Conservation (phyloP, 2,888 invertebrate species). For the Allacma fusca region DNA sequence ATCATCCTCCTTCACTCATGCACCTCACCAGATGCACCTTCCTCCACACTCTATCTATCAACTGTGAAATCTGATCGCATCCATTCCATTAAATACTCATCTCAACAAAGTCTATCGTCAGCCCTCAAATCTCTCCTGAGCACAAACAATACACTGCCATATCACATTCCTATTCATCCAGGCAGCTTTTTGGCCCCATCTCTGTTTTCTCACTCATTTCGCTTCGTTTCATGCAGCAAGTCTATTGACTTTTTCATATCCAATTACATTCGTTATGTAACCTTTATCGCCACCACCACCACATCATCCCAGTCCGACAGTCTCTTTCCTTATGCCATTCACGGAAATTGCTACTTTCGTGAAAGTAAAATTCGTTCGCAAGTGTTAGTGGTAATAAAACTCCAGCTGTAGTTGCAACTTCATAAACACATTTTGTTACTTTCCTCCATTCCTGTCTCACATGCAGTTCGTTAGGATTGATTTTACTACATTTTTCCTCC, state of each 20-base stretch:
- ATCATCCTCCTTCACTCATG: conserved; percentile 34
- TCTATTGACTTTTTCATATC: conserved; percentile 35
- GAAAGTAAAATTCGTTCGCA: neutral
- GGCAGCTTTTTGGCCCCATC: conserved; percentile 15
- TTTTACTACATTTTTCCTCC: too few relatives aligned
- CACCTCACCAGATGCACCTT: conserved; percentile 38
- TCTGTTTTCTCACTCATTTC: neutral
- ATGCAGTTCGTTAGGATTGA: too few relatives aligned
- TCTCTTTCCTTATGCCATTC: neutral
- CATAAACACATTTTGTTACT: neutral
- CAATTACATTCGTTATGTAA: conserved; percentile 28
- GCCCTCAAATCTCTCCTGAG: conserved; percentile 14
- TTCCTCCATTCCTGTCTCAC: too few relatives aligned
- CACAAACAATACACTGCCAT: conserved; percentile 1
- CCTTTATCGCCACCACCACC: neutral
- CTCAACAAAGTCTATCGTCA: conserved; percentile 41
- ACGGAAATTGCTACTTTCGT: neutral
- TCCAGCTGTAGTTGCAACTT: neutral
- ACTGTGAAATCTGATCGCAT: conserved; percentile 51
- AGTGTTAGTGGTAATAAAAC: neutral
- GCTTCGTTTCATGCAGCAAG: conserved; percentile 7
- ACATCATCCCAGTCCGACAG: neutral
- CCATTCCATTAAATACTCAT: conserved; percentile 54
- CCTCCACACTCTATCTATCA: conserved; percentile 42
- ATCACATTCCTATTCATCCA: conserved; percentile 38